Base-by-base conservation (phyloP, 2,888 invertebrate genomes). In the Drosophila mulleri region DNA sequence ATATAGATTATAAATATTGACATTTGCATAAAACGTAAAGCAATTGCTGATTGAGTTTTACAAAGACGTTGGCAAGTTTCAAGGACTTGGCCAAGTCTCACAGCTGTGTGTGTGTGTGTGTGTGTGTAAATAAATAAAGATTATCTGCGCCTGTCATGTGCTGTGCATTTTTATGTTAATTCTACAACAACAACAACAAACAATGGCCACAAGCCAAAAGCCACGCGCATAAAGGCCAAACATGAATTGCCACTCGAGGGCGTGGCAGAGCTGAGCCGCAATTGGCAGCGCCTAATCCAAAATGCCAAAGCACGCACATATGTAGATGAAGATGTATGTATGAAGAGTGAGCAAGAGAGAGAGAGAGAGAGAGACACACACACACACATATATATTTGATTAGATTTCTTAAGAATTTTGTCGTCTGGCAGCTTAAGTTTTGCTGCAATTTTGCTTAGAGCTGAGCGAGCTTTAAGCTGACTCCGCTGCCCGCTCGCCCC, bases 161-260 rank as follows among this genome's bases (percentile, higher is more conserved):
- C 64, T 65, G 75, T 69, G 89, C 89, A 88, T 87, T 87, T 80
- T 88, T 87, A 83, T 83, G 83, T 87, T 88, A 88, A 88, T 83
- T 86, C 71, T 57, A 65, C 54, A 54, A 47, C 29, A 39, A n/a
- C 20, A 52, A 16, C 16, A 39, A 12, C 12, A 61, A 29, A 29
- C 37, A 45, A 45, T 16, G 62, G 56, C n/a, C 12, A 14, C 8
- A 63, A 67, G 68, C 57, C 57, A 68, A 61, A 67, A 75, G 53
- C 66, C 39, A 57, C 20, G 56, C 47, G 57, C 71, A 71, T 64
- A 72, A 77, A 60, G 58, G 67, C 61, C 77, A 66, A 50, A 79
- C 78, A 74, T 81, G 82, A 78, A 75, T 82, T 75, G 79, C 39
- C 82, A 80, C 68, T 79, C 68, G 82, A 67, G 68, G 67, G 54